Evolutionary conservation across 2,797 vertebrate genomes (phyloP), one percentile per base, ranked within the genome.

Genomic region (Enteromius trimaculatus): DNA sequence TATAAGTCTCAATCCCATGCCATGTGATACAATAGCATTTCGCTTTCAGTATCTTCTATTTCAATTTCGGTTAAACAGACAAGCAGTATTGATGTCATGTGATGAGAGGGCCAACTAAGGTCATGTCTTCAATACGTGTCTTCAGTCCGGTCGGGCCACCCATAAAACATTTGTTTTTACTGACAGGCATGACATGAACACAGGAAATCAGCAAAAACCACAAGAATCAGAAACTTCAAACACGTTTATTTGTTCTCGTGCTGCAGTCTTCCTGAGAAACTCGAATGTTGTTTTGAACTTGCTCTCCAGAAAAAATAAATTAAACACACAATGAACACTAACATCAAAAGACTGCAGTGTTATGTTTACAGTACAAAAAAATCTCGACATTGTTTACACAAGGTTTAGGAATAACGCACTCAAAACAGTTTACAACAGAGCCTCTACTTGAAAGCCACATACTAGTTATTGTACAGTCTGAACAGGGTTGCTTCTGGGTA

Each of bases 211-310:
- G 16, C 39, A 84, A 77, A 37, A 23, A 16, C 3, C 53, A 86
- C 77, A 65, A 71, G 0, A 23, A 58, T 51, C 77, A 77, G 85
- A 87, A 87, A 85, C 64, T 81, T 92, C 72, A 71, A 75, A 88
- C 90, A 84, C 69, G 78, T 94, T 94, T 95, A 95, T 94, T 95
- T 84, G 90, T 92, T 87, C 89, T 92, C 86, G 88, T 90, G 92
- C 88, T 89, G 37, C 86, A 90, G 87, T 92, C 79, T 92, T 95
- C 93, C 93, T 94, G 94, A 95, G 93, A 93, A 89, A 88, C 89
- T 81, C 88, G 89, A 92, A 93, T 92, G 84, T 88, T 88, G 88
- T 89, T 75, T 89, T 85, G 23, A 86, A 86, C 80, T 85, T 31
- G 81, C 81, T 82, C 70, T 26, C 62, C 69, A 85, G 86, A 88